Percentiles rank a stretch among this genome's conserved stretches.
Evolutionary conservation across 2,888 invertebrate genomes (phyloP).

Genomic region (Cephus runcator): DNA sequence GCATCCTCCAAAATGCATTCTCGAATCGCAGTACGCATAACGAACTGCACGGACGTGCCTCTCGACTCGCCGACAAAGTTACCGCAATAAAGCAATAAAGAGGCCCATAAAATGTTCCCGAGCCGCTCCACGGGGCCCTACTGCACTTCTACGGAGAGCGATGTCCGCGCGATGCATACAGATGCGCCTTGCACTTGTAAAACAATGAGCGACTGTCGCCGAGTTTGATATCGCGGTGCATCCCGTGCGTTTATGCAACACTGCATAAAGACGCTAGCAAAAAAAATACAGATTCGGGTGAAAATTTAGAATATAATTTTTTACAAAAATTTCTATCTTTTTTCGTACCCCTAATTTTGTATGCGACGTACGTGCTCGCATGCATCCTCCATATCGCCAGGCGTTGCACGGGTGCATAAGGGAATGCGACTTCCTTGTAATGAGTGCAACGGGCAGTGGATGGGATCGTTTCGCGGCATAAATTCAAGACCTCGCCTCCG

Average conservation of each 20-base stretch:
- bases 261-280: too few relatives aligned
- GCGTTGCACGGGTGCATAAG: neutral
- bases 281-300: too few relatives aligned
- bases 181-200: neutral
- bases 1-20: too few relatives aligned
- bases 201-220: too few relatives aligned
- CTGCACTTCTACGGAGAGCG: neutral
- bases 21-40: too few relatives aligned
- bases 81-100: constrained; percentile 26
- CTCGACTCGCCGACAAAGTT: constrained; percentile 30
- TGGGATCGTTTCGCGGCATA: constrained; percentile 1
- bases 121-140: neutral
- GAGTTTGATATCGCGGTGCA: too few relatives aligned
- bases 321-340: too few relatives aligned
- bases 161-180: constrained; percentile 3
- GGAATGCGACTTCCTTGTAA: neutral
- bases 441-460: neutral
- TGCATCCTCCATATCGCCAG: neutral
- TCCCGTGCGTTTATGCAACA: too few relatives aligned
- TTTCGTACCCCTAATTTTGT: too few relatives aligned
- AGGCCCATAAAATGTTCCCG: constrained; percentile 2
- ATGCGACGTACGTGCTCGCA: neutral
- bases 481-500: constrained; percentile 1
- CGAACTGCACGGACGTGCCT: too few relatives aligned
- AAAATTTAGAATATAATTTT: too few relatives aligned